phyloP scores from a whole-genome alignment of 2,888 invertebrate species.

The Hypercompe scribonia region DNA sequence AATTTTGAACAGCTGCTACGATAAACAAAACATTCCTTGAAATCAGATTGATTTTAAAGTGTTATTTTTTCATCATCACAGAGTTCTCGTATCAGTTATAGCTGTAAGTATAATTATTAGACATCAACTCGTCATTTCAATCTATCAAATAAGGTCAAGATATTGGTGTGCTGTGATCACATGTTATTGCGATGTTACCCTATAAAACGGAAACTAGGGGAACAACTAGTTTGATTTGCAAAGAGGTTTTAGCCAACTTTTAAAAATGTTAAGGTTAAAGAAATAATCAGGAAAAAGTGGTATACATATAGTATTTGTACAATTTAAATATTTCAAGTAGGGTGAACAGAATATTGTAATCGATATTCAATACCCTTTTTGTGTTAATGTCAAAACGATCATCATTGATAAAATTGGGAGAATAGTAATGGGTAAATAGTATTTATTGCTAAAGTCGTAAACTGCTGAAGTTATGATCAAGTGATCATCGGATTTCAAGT shows the following conservation, averaged over 20 bases:
- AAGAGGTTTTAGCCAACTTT: not conserved
- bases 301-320: not conserved
- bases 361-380: not conserved
- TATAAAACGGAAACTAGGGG: not conserved
- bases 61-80: too few relatives aligned
- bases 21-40: constrained; percentile 36
- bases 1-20: constrained; percentile 37
- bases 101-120: not conserved
- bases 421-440: too few relatives aligned
- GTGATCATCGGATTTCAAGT: not conserved
- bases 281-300: not conserved
- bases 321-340: not conserved
- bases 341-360: not conserved
- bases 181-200: not conserved
- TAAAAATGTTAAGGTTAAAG: not conserved
- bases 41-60: too few relatives aligned
- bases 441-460: not conserved
- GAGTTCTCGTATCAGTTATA: not conserved
- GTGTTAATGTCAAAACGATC: not conserved
- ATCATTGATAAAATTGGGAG: not conserved
- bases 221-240: not conserved
- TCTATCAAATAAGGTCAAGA: not conserved
- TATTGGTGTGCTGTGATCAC: not conserved
- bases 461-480: not conserved
- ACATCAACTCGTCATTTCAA: not conserved